These are phyloP conservation scores for Coleophora flavipennella DNA, from an alignment of 2,888 invertebrate species.

Conservation along the genomic window DNA sequence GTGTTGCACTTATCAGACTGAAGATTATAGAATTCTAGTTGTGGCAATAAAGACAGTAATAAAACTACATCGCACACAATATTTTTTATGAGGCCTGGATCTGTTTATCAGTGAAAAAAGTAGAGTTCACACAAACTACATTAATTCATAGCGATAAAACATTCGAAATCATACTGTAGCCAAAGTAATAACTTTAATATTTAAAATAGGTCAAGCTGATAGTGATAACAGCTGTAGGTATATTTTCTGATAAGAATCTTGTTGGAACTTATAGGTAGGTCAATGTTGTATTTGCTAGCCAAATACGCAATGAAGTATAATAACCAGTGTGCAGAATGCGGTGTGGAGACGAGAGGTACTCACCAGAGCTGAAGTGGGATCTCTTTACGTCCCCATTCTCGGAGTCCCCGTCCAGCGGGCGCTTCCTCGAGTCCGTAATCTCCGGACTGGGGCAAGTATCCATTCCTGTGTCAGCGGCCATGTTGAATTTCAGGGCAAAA, in stretches of 20 bases:
- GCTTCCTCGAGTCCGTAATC: conserved; percentile 91
- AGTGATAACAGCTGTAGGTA: conserved; percentile 56
- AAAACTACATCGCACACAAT: neutral
- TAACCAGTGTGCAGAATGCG: conserved; percentile 29
- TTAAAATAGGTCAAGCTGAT: conserved; percentile 63
- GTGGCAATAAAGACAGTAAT: conserved; percentile 12
- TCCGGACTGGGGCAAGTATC: conserved; percentile 95
- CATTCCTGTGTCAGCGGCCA: conserved; percentile 95
- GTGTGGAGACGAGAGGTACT: conserved; percentile 42
- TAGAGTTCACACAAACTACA: conserved; percentile 2
- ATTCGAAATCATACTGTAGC: conserved; percentile 1
- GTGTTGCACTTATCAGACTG: conserved; percentile 17
- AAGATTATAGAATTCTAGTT: conserved; percentile 14
- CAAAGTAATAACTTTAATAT: conserved; percentile 37
- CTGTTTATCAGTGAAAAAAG: conserved; percentile 4
- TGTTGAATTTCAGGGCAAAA: conserved; percentile 77
- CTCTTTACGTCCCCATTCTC: conserved; percentile 92
- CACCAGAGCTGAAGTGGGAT: conserved; percentile 93
- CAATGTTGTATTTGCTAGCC: conserved; percentile 63
- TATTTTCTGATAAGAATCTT: conserved; percentile 63
- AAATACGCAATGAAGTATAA: conserved; percentile 57
- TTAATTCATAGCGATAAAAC: conserved; percentile 1
- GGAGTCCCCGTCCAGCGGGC: conserved; percentile 88
- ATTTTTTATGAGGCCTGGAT: conserved; percentile 4
- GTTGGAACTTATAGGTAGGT: conserved; percentile 46